These are phyloP conservation scores for Bettongia penicillata DNA, from an alignment of 2,113 vertebrate species.

Conservation along the genomic window DNA sequence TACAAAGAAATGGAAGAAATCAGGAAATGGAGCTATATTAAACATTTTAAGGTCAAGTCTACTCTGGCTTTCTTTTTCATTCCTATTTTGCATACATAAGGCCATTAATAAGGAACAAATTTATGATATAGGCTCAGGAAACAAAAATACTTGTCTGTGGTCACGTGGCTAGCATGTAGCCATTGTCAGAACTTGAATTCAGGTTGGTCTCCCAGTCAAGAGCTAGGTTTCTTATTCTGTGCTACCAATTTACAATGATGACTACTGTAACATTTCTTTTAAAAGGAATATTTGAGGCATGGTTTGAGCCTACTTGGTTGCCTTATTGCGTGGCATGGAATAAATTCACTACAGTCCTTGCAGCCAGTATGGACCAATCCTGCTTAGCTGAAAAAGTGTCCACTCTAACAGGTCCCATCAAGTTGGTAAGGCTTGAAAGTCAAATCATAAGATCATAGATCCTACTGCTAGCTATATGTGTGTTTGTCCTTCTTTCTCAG, in stretches of 20 bases:
- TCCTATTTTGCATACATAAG: background rate
- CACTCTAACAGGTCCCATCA: background rate
- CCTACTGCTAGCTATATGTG: background rate
- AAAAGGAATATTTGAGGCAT: background rate
- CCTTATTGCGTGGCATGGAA: background rate
- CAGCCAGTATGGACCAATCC: background rate
- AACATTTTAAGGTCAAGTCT: background rate
- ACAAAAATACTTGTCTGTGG: background rate
- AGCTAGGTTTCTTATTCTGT: background rate
- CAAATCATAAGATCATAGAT: background rate
- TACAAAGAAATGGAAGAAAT: slow-evolving; percentile 12
- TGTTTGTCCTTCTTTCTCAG: too few species aligned
- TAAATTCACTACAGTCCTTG: background rate
- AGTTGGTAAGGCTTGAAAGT: background rate
- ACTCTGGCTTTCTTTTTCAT: background rate
- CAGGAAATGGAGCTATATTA: background rate
- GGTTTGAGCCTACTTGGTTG: background rate
- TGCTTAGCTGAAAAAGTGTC: background rate
- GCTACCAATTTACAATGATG: background rate
- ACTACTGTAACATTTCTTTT: background rate
- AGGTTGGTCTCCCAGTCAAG: background rate
- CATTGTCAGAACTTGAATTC: background rate
- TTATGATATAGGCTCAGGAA: background rate
- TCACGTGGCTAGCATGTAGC: background rate
- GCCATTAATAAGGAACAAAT: background rate